Percentiles rank a stretch among this genome's conserved stretches.
Evolutionary conservation across 1,140 invertebrate genomes (phyloP).

Genomic region (Neodiprion lecontei): DNA sequence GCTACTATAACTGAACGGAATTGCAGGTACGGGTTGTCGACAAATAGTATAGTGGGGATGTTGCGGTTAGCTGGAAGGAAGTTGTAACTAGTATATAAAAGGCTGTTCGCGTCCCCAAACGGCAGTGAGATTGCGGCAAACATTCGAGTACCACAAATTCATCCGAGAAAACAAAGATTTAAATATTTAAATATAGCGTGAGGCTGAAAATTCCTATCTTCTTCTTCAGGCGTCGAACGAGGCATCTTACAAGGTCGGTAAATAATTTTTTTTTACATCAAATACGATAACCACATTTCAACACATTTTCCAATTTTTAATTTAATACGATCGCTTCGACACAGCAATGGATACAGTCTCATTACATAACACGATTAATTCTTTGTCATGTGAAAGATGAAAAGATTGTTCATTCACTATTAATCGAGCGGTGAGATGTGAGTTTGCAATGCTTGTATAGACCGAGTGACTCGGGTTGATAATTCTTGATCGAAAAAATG

Average conservation of each 20-base stretch:
- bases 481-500: too few relatives aligned
- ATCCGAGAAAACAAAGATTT: not conserved
- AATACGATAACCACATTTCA: too few relatives aligned
- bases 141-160: not conserved
- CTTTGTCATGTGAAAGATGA: too few relatives aligned
- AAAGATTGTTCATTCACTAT: too few relatives aligned
- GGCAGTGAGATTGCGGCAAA: not conserved
- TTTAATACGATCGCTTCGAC: not conserved
- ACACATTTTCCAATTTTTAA: not conserved
- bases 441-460: too few relatives aligned
- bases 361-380: not conserved
- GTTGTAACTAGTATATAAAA: not conserved
- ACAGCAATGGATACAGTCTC: not conserved
- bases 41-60: not conserved
- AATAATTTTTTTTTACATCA: not conserved
- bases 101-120: not conserved
- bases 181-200: not conserved
- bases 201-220: not conserved
- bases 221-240: not conserved
- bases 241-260: not conserved
- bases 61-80: not conserved
- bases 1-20: not conserved
- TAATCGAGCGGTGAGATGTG: too few relatives aligned
- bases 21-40: not conserved
- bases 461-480: too few relatives aligned